Evolutionary conservation across 2,888 invertebrate genomes (phyloP), one percentile per base, ranked within the genome.

Genomic region (Tipula unca): DNA sequence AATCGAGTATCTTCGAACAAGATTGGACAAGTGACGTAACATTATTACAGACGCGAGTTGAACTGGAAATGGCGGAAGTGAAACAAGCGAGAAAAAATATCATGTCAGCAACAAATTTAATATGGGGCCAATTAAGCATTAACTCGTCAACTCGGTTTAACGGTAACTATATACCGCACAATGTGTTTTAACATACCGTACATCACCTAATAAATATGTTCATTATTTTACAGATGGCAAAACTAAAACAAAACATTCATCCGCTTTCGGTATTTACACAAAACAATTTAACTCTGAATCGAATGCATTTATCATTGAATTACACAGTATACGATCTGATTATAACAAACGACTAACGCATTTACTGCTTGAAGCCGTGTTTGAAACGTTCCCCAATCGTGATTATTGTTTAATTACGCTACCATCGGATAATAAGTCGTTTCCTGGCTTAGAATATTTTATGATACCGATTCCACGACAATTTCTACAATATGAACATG

Each of bases 301-400:
- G 20, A 94, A 94, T 88, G 94, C 94, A 0, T 94, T 95, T 88
- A 91, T 92, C 20, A 90, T 95, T 83, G 94, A 94, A 88, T 88
- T 95, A 20, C 93, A 93, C 87, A 93, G 92, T 1, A 89, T 93
- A 20, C 89, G 91, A 1, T 90, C 92, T 0, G 91, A 91, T 85
- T 90, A 93, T 85, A 93, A 94, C 87, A 91, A 92, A 29, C 91
- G 93, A 85, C 89, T 90, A 86, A 89, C 92, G 0, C 91, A 91
- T 85, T 92, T 94, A 87, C 91, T 95, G 85, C 89, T 95, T 14
- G 92, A 93, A 87, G 93, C 93, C 0, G 93, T 94, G 0, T 95
- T 95, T 89, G 93, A 94, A 88, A 91, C 93, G 69, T 94, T 93
- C 90, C 93, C 94, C 0, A 90, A 93, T 3, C 91, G 92, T 32